Percentiles rank a stretch among this genome's conserved stretches.
Evolutionary conservation across 2,888 invertebrate genomes (phyloP).

Genomic region (Antheraea yamamai): DNA sequence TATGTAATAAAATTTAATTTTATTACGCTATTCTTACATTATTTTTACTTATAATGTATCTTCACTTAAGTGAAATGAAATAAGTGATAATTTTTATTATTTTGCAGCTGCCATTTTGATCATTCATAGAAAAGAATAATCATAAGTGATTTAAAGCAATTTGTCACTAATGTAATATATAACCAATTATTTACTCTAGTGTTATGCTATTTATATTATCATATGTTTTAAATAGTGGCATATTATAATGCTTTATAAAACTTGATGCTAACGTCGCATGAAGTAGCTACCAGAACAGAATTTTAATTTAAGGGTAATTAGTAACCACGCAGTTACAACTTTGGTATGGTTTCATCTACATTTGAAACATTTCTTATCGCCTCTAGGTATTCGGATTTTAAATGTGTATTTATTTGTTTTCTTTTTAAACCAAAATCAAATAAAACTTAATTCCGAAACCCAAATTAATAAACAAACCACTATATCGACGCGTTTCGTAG

Average conservation of each 20-base stretch:
- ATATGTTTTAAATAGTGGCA: too few species aligned
- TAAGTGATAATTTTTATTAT: neutral
- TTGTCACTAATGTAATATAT: neutral
- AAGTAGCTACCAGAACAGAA: too few species aligned
- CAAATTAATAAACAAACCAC: constrained; percentile 6
- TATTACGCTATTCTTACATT: too few species aligned
- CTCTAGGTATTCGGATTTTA: neutral
- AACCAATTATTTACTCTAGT: neutral
- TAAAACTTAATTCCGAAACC: neutral
- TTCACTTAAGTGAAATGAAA: neutral
- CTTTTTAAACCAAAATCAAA: neutral
- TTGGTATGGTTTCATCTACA: neutral
- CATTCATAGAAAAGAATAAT: neutral
- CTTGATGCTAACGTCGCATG: too few species aligned
- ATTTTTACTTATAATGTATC: neutral
- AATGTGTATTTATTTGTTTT: neutral
- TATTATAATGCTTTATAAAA: too few species aligned
- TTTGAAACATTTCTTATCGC: neutral
- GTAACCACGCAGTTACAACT: neutral
- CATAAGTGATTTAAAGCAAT: neutral
- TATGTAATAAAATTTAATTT: too few species aligned
- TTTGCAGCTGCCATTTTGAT: too few species aligned
- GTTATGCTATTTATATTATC: neutral
- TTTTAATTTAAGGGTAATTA: too few species aligned
- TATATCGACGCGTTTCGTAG: neutral